These are phyloP conservation scores for Temnopleurus reevesii DNA, from an alignment of 53 echinoderm and acorn worm genomes.

Conservation along the genomic window DNA sequence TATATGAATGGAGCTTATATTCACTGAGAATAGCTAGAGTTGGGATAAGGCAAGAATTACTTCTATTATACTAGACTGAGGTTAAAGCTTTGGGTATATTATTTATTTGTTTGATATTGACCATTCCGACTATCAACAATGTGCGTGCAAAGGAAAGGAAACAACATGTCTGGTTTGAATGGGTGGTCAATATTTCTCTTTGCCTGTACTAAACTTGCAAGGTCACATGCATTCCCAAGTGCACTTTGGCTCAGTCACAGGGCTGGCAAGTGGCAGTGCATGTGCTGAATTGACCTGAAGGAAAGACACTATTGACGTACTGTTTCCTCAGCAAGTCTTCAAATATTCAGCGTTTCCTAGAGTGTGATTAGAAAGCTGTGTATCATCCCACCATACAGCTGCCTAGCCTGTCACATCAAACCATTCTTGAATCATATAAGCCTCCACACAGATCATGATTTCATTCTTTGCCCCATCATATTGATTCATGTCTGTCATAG, in stretches of 20 bases:
- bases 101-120: neutral
- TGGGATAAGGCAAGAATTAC: too few species aligned
- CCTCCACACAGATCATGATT: constrained; percentile 13
- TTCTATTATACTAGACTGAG: too few species aligned
- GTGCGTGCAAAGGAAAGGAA: neutral
- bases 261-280: neutral
- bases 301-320: constrained; percentile 1
- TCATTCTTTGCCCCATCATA: constrained; percentile 12
- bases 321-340: constrained; percentile 19
- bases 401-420: neutral
- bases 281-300: neutral
- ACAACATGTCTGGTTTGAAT: neutral
- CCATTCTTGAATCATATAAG: constrained; percentile 9
- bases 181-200: neutral
- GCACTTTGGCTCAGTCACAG: neutral
- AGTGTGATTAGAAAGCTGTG: neutral
- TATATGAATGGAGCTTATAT: too few species aligned
- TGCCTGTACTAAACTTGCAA: neutral
- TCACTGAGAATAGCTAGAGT: too few species aligned
- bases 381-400: constrained; percentile 16
- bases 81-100: neutral
- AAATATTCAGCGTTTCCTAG: constrained; percentile 27
- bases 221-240: neutral
- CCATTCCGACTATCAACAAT: neutral
- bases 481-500: neutral